Evolutionary conservation across 2,888 invertebrate genomes (phyloP), one percentile per base, ranked within the genome.

Genomic region (Meteorus cinctellus): DNA sequence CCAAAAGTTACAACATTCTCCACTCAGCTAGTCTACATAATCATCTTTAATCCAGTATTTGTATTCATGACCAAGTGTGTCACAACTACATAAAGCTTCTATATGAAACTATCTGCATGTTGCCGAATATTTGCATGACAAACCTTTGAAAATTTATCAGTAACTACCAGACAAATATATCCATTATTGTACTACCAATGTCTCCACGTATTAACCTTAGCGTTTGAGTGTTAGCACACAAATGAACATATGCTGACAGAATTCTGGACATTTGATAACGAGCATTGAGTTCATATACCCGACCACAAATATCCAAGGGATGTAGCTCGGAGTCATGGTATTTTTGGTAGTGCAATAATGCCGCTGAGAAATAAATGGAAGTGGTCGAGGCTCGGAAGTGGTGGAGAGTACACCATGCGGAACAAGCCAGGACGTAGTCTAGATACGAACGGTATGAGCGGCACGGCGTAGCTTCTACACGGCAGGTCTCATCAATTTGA

Each of bases 11-110:
- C 34, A 77, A 74, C 79, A 74, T 71, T 74, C 12, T 6, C 77
- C 78, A 24, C n/a, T 55, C 81, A 80, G 77, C 83, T 83, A 83
- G 84, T 85, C 84, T 85, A 82, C 85, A 85, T 85, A 85, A 83
- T 84, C 82, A 82, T 82, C 80, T 82, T 84, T 81, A 83, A 85
- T 83, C 84, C 79, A 66, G 74, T 82, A 85, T 85, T 84, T 84
- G 82, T 84, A 84, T 85, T 85, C 83, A 80, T 84, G 81, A 79
- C 80, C 65, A 16, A 34, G 36, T 31, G 24, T 31, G 41, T 19
- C 10, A 41, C n/a, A 55, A 55, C 24, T 55, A 41, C 65, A 63
- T n/a, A 29, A 4, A 63, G 63, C 34, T 34, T n/a, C 31, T n/a
- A 34, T 34, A 16, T 5, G n/a, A 63, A 41, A 63, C 31, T 14